Conservation (phyloP, 2,888 invertebrate genomes). For the Troides oblongomaculatus region DNA sequence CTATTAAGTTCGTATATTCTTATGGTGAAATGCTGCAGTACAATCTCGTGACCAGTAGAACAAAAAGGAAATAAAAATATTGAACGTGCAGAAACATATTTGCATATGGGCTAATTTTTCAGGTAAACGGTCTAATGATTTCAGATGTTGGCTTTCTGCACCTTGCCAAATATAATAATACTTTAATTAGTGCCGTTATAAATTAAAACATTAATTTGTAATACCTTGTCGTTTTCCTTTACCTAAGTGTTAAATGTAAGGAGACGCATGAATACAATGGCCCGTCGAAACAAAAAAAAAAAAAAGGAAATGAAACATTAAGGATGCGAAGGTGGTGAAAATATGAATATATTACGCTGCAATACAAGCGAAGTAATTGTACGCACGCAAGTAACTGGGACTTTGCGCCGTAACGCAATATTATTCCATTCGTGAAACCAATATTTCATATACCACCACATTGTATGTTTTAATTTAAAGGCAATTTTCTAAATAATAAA, state of each 20-base stretch:
- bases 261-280: constrained; percentile 33
- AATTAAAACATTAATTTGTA: background rate
- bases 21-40: no score
- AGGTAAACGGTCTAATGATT: no score
- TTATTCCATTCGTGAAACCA: constrained; percentile 61
- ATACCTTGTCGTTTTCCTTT: background rate
- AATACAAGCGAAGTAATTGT: constrained; percentile 67
- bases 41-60: no score
- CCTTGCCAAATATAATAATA: background rate
- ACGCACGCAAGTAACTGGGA: constrained; percentile 72
- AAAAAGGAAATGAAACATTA: constrained; percentile 64
- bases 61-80: no score
- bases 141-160: no score
- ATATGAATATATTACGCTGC: constrained; percentile 76
- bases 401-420: constrained; percentile 52
- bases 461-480: constrained; percentile 66
- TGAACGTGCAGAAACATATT: no score
- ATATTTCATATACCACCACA: constrained; percentile 62
- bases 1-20: no score
- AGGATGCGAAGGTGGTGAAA: constrained; percentile 75
- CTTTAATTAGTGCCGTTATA: background rate
- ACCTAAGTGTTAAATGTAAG: background rate
- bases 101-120: no score
- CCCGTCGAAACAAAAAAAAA: constrained; percentile 45
- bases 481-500: constrained; percentile 49